phyloP scores from a whole-genome alignment of 2,888 invertebrate species.

The Cepaea hortensis region DNA sequence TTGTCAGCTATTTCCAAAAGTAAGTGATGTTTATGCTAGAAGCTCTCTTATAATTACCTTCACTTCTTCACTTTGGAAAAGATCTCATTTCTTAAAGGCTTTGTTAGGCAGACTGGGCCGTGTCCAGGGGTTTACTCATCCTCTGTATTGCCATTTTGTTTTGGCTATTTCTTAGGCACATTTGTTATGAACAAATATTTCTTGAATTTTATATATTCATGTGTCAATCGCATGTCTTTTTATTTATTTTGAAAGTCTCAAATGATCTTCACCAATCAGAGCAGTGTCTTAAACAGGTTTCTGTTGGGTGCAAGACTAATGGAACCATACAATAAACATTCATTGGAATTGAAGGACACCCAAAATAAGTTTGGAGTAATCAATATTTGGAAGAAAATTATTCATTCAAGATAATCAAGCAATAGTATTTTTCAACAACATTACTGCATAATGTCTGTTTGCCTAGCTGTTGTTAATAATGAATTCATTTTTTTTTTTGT shows the following conservation, averaged over 20 bases:
- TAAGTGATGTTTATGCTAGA: constrained; percentile 12
- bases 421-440: too few species aligned
- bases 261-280: background rate
- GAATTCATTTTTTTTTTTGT: background rate
- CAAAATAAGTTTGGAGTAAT: background rate
- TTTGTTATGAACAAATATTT: background rate
- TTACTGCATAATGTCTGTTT: too few species aligned
- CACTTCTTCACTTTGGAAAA: background rate
- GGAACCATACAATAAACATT: too few species aligned
- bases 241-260: background rate
- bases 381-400: background rate
- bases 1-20: constrained; percentile 43
- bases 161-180: background rate
- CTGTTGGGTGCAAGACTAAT: too few species aligned
- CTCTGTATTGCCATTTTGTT: background rate
- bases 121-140: constrained; percentile 1
- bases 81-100: constrained; percentile 6
- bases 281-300: too few species aligned
- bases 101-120: constrained; percentile 5
- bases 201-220: background rate
- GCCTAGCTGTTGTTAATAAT: too few species aligned
- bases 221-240: background rate
- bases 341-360: too few species aligned
- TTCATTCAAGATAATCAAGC: too few species aligned
- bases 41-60: background rate